A percentile compares a stretch with the other conserved stretches of the same genome.
These are phyloP conservation scores for Ichneumoninae sp. DNA, from an alignment of 2,888 invertebrate genomes.

Conservation along the genomic window DNA sequence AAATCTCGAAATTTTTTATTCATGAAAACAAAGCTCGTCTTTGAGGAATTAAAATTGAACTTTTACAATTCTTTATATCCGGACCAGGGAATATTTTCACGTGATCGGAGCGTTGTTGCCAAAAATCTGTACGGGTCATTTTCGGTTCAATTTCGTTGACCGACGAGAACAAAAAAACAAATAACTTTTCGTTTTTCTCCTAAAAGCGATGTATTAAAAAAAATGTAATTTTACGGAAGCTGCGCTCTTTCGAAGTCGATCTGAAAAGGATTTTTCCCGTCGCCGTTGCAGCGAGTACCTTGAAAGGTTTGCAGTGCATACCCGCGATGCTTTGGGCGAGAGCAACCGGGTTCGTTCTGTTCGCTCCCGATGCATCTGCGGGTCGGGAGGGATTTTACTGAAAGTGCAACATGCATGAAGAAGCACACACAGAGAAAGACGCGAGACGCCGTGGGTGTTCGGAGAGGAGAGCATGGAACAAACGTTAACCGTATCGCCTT, in stretches of 20 bases:
- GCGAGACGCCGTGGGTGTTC: constrained; percentile 66
- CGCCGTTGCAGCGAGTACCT: neutral
- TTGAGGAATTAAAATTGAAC: too few relatives aligned
- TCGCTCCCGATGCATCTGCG: constrained; percentile 27
- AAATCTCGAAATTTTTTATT: too few relatives aligned
- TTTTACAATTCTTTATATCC: too few relatives aligned
- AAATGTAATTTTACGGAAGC: too few relatives aligned
- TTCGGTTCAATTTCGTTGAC: too few relatives aligned
- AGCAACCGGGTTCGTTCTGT: neutral
- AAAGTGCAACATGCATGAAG: constrained; percentile 32
- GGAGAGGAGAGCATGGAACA: constrained; percentile 58
- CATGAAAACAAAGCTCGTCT: too few relatives aligned
- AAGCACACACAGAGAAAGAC: constrained; percentile 23
- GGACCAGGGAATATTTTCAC: too few relatives aligned
- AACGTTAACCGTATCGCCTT: constrained; percentile 68
- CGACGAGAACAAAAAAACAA: too few relatives aligned
- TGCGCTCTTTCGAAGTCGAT: neutral
- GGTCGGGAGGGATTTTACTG: constrained; percentile 15
- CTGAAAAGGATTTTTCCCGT: neutral
- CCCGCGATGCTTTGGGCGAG: neutral
- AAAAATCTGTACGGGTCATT: too few relatives aligned
- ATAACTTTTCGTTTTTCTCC: too few relatives aligned
- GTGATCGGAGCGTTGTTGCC: too few relatives aligned
- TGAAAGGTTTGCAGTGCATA: neutral
- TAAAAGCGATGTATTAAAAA: too few relatives aligned